phyloP scores from a whole-genome alignment of 1,140 invertebrate genomes.

The Pollicipes pollicipes region DNA sequence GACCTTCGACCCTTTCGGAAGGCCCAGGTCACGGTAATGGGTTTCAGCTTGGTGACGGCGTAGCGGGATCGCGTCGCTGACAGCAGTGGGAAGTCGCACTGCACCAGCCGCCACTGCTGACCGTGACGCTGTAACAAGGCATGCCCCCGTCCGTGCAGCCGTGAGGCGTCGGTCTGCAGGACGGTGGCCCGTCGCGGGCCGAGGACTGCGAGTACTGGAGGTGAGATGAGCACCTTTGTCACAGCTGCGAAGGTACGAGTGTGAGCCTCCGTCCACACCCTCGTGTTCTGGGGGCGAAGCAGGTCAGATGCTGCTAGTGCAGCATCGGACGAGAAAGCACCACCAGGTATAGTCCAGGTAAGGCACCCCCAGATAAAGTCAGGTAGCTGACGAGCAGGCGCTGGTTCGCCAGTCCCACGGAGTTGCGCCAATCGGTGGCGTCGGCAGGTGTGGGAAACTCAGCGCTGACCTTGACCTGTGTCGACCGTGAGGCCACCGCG shows the following conservation, averaged over 20 bases:
- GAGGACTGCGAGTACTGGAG: too few species aligned
- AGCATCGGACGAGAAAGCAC: not conserved
- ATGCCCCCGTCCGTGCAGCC: not conserved
- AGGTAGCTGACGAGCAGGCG: too few species aligned
- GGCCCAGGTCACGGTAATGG: not conserved
- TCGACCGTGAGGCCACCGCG: not conserved
- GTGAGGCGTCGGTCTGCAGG: conserved; percentile 5
- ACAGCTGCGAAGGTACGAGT: not conserved
- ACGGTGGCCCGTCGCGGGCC: not conserved
- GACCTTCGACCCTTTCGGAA: not conserved
- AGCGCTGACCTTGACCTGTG: conserved; percentile 1
- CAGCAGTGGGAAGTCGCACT: conserved; percentile 1
- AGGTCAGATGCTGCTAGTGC: not conserved
- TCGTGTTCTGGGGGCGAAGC: not conserved
- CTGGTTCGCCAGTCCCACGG: conserved; percentile 1
- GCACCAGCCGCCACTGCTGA: not conserved
- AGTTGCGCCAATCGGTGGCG: not conserved
- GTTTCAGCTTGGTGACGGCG: too few species aligned
- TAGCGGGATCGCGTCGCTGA: not conserved
- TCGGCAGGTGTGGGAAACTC: conserved; percentile 3
- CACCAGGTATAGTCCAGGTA: too few species aligned
- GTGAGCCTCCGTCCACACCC: not conserved
- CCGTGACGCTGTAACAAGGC: not conserved
- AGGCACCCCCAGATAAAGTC: too few species aligned
- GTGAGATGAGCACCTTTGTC: not conserved